Percentiles rank a stretch among this genome's conserved stretches.
Evolutionary conservation across 1,140 invertebrate species (phyloP).

Genomic region (Mizuhopecten yessoensis): DNA sequence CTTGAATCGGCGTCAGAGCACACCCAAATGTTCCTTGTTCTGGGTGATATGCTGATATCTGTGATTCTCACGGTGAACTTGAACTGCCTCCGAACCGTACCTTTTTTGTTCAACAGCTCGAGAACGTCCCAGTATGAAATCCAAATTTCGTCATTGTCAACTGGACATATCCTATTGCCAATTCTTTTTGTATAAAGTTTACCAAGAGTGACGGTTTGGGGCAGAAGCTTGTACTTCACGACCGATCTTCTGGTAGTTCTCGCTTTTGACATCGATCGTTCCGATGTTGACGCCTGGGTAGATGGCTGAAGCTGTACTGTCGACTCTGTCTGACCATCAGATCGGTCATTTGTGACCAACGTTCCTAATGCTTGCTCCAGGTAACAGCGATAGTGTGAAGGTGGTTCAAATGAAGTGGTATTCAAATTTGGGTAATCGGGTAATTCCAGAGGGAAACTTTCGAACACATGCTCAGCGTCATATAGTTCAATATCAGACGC

Average conservation of each 20-base stretch:
- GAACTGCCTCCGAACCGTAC: not conserved
- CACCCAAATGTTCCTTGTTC: not conserved
- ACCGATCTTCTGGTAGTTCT: not conserved
- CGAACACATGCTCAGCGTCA: not conserved
- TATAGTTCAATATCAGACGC: not conserved
- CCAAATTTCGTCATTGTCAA: not conserved
- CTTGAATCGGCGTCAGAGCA: not conserved
- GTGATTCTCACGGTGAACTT: not conserved
- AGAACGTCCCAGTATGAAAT: slow-evolving; percentile 1
- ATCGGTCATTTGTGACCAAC: not conserved
- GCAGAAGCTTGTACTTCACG: not conserved
- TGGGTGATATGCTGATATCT: not conserved
- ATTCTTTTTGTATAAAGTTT: not conserved
- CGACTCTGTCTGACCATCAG: not conserved
- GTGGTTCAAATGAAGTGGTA: not conserved
- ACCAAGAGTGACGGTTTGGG: not conserved
- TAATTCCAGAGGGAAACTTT: not conserved
- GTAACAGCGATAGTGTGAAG: not conserved
- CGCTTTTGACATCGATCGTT: not conserved
- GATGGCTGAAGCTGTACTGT: not conserved
- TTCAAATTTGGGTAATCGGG: not conserved
- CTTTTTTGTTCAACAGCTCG: not conserved
- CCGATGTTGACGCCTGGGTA: not conserved
- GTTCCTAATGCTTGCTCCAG: not conserved
- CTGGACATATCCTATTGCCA: not conserved